phyloP scores from a whole-genome alignment of 1,140 invertebrate species.

The Temnothorax curvispinosus region DNA sequence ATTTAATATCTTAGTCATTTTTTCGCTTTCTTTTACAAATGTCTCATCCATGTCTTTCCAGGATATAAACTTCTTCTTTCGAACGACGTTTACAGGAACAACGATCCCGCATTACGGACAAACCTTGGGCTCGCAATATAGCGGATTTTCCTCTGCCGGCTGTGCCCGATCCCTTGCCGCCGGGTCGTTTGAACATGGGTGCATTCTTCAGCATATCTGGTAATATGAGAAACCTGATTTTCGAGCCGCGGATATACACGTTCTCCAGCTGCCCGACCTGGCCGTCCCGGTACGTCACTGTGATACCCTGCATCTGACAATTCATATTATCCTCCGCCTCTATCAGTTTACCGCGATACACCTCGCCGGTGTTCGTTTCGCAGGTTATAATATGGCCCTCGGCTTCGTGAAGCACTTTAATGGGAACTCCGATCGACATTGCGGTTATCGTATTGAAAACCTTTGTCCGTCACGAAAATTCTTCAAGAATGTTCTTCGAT shows the following conservation, averaged over 20 bases:
- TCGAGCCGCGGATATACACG: conserved; percentile 99
- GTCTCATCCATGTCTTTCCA: not conserved
- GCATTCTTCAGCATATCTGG: conserved; percentile 99
- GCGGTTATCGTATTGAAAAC: conserved; percentile 53
- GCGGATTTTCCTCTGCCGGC: conserved; percentile 97
- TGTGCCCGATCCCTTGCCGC: conserved; percentile 91
- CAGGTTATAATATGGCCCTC: conserved; percentile 99
- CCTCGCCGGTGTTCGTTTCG: conserved; percentile 99
- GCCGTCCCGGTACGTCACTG: conserved; percentile 97
- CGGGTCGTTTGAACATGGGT: conserved; percentile 99
- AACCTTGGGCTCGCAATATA: conserved; percentile 98
- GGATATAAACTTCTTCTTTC: not conserved
- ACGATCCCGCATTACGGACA: not conserved
- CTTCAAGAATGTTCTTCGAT: not conserved
- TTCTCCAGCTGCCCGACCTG: conserved; percentile 97
- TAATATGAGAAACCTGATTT: conserved; percentile 99
- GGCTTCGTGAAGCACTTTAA: conserved; percentile 99
- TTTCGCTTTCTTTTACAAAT: not conserved
- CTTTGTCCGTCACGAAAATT: too few relatives aligned
- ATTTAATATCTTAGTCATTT: not conserved
- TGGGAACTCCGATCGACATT: conserved; percentile 97
- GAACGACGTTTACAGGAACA: not conserved
- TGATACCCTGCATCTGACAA: conserved; percentile 97
- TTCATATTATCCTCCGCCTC: conserved; percentile 99
- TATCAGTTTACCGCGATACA: conserved; percentile 98